Evolutionary conservation across 2,113 vertebrate species (phyloP).

Genomic region (Odobenus rosmarus): DNA sequence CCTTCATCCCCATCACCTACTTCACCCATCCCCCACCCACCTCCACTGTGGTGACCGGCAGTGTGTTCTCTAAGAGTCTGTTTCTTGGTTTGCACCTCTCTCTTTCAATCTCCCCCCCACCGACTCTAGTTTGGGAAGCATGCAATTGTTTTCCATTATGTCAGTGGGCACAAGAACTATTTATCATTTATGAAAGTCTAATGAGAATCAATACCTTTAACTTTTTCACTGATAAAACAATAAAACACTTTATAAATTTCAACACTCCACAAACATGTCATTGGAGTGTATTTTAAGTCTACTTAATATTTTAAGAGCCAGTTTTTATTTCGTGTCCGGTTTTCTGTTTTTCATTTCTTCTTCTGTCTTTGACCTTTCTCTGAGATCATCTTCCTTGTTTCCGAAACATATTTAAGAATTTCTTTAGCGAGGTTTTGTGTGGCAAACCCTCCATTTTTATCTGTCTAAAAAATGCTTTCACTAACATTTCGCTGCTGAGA

Average conservation of each 20-base stretch:
- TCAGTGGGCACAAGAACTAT: not conserved
- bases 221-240: not conserved
- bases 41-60: not conserved
- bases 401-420: not conserved
- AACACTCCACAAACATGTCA: not conserved
- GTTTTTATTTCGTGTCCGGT: not conserved
- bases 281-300: not conserved
- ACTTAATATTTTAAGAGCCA: not conserved
- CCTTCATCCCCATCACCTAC: not conserved
- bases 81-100: not conserved
- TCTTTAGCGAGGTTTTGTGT: not conserved
- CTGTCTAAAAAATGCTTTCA: not conserved
- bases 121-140: not conserved
- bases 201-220: not conserved
- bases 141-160: not conserved
- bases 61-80: not conserved
- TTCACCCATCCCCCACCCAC: not conserved
- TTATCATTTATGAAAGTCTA: not conserved
- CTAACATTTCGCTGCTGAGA: not conserved
- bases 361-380: not conserved
- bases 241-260: not conserved
- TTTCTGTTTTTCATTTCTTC: not conserved
- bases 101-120: not conserved
- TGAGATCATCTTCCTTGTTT: not conserved
- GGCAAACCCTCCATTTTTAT: not conserved